Evolutionary conservation across 2,888 invertebrate species (phyloP).

Genomic region (Aleiodes alternator): DNA sequence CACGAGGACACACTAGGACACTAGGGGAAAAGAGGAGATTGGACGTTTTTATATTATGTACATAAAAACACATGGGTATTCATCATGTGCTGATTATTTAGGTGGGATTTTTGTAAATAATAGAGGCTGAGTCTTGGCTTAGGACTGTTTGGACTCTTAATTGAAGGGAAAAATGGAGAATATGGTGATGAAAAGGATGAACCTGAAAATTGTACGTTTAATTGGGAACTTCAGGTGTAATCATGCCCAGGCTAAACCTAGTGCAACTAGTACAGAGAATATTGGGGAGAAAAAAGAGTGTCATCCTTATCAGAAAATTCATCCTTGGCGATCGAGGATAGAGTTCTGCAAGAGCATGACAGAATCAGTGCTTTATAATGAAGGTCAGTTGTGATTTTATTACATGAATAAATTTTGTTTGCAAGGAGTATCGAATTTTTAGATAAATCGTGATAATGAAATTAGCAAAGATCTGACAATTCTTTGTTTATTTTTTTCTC

Average conservation of each 20-base stretch:
- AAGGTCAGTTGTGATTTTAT: conserved; percentile 52
- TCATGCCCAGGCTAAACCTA: conserved; percentile 4
- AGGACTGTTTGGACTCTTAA: no score
- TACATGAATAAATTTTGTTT: background rate
- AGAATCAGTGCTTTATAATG: conserved; percentile 55
- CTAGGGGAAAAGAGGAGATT: background rate
- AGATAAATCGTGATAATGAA: no score
- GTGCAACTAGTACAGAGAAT: conserved; percentile 9
- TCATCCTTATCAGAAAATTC: conserved; percentile 63
- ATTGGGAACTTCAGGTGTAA: background rate
- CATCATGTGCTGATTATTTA: no score
- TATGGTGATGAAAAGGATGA: conserved; percentile 17
- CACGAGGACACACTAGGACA: background rate
- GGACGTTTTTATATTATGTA: background rate
- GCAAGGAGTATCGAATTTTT: no score
- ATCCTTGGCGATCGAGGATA: conserved; percentile 62
- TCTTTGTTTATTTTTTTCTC: no score
- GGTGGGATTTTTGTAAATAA: background rate
- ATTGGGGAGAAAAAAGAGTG: conserved; percentile 27
- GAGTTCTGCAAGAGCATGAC: conserved; percentile 54
- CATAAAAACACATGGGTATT: no score
- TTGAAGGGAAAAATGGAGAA: conserved; percentile 28
- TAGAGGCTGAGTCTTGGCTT: background rate
- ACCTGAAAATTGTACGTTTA: background rate
- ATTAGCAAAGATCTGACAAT: no score